Conservation (phyloP, 2,888 invertebrate species). For the Heliconius ethilla region DNA sequence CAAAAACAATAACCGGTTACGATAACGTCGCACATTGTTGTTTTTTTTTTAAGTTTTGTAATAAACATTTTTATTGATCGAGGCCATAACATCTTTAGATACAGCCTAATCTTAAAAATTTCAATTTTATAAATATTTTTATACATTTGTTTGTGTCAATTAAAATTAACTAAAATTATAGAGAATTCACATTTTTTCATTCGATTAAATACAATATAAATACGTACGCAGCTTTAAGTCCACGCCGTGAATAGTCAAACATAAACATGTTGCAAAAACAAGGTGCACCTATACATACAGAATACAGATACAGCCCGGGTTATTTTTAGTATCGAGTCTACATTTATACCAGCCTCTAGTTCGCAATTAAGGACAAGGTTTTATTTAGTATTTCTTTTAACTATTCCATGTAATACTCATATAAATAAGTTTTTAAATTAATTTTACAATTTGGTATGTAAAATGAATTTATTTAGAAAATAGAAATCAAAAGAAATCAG, state of each 20-base stretch:
- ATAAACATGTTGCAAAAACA: constrained; percentile 33
- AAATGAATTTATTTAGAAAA: background rate
- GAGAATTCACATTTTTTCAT: background rate
- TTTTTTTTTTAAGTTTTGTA: background rate
- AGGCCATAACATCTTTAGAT: background rate
- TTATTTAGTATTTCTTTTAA: background rate
- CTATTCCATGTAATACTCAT: background rate
- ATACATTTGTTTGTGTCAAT: background rate
- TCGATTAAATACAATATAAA: background rate
- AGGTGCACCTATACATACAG: constrained; percentile 7
- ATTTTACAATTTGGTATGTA: background rate
- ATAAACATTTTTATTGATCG: background rate
- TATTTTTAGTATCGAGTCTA: constrained; percentile 14
- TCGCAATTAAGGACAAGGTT: constrained; percentile 4
- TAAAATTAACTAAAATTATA: background rate
- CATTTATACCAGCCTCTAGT: constrained; percentile 3
- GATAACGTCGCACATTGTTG: constrained; percentile 14
- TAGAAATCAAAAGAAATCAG: too few species aligned
- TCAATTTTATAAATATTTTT: background rate
- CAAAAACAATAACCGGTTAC: constrained; percentile 28
- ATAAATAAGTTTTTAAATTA: background rate
- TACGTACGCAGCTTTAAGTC: background rate
- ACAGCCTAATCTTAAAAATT: background rate
- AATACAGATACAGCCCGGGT: background rate
- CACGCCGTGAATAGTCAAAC: background rate